These are phyloP conservation scores for Agrotis ipsilon DNA, from an alignment of 2,888 invertebrate species.

Conservation along the genomic window DNA sequence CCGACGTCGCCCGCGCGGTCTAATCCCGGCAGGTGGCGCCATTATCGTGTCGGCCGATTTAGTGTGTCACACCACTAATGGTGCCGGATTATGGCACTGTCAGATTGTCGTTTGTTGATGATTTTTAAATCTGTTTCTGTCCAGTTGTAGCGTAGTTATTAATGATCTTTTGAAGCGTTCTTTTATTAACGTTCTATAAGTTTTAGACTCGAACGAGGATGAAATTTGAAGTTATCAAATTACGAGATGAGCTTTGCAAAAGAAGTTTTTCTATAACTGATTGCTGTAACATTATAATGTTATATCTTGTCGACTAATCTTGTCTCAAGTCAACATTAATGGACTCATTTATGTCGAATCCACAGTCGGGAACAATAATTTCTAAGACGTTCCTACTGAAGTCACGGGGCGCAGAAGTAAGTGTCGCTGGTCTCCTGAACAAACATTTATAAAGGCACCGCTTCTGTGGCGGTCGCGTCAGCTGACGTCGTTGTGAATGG, in stretches of 20 bases:
- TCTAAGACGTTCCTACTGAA: background rate
- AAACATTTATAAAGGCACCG: slow-evolving; percentile 22
- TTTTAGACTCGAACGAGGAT: background rate
- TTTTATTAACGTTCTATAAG: background rate
- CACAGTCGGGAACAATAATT: background rate
- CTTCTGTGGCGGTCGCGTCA: slow-evolving; percentile 28
- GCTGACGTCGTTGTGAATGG: slow-evolving; percentile 27
- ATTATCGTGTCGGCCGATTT: slow-evolving; percentile 29
- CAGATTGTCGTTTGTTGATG: slow-evolving; percentile 32
- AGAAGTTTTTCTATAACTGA: too few species aligned
- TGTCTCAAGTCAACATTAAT: background rate
- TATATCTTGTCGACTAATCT: background rate
- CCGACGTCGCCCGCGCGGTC: slow-evolving; percentile 10
- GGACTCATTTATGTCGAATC: too few species aligned
- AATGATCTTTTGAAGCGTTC: background rate
- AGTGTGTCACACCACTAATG: slow-evolving; percentile 37
- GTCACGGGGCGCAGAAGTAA: slow-evolving; percentile 14
- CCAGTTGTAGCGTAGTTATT: background rate
- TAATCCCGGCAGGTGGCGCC: slow-evolving; percentile 44
- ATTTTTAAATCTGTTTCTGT: slow-evolving; percentile 24
- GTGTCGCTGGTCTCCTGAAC: slow-evolving; percentile 13
- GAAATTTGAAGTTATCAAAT: background rate
- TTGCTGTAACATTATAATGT: too few species aligned
- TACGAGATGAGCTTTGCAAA: background rate
- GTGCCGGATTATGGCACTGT: slow-evolving; percentile 37